Base-by-base conservation (phyloP, 2,888 invertebrate genomes). In the Tenthredo mesomela region DNA sequence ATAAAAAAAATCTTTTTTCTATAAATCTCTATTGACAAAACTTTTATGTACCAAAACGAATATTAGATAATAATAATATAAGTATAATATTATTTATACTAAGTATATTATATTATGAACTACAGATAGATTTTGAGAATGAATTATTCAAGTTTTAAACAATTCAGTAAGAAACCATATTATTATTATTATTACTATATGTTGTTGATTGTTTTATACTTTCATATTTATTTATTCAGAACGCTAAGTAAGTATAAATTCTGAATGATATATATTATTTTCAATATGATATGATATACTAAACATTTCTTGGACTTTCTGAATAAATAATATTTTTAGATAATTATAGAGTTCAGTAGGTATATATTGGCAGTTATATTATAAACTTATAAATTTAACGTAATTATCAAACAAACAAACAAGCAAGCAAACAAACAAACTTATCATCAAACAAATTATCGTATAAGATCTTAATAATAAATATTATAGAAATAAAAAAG, bases 1-100 rank as follows among this genome's bases (percentile, higher is more conserved):
- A 61, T 7, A 78, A 61, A 61, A 61, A 61, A 80, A 40, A 25
- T 58, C 40, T 80, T 50, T 40, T 80, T 80, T 80, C 58, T 61
- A 80, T 61, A 80, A 61, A 61, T 25, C 40, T n/a, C 21, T 37
- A 37, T 33, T 58, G 37, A n/a, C 1, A 47, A 25, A 29, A 40
- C 15, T 77, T 12, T 77, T 1, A 33, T 71, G 15, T 40, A n/a
- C 71, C 33, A 71, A 40, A 15, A 40, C 33, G n/a, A 71, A 33
- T 29, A 29, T 40, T 40, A 71, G 33, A 71, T 71, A 65, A 25
- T 65, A 65, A 29, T 29, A 29, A 29, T 29, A 29, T 29, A 29
- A 29, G 29, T 29, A 29, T 29, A 29, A 2, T 29, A 29, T 29
- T 29, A 29, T 29, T 2, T 29, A 2, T 29, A 29, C n/a, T 29